Percentiles rank a stretch among this genome's conserved stretches.
These are phyloP conservation scores for Eremobia ochroleuca DNA, from an alignment of 2,888 invertebrate species.

Conservation along the genomic window DNA sequence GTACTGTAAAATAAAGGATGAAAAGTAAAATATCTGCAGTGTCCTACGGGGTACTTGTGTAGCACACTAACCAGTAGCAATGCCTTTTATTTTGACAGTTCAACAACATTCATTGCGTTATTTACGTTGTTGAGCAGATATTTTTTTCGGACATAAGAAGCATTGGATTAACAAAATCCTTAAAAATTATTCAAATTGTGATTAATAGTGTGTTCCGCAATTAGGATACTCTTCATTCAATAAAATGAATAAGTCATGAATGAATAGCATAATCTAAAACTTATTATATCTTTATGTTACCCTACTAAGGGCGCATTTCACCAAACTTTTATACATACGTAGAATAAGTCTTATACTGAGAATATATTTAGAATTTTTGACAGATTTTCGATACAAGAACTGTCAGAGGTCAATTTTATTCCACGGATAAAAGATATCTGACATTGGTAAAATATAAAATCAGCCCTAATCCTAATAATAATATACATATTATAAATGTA, in stretches of 20 bases:
- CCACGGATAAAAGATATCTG: no score
- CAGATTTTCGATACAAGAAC: no score
- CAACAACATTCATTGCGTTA: background rate
- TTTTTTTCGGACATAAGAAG: background rate
- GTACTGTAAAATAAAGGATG: background rate
- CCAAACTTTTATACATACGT: no score
- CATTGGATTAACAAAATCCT: background rate
- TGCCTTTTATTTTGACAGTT: background rate
- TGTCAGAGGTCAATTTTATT: no score
- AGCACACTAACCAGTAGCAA: background rate
- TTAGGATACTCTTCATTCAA: background rate
- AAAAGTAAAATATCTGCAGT: background rate
- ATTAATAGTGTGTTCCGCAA: background rate
- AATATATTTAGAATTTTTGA: no score
- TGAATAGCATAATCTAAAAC: background rate
- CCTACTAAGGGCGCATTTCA: no score
- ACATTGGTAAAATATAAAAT: no score
- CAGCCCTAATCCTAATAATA: background rate
- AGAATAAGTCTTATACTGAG: no score
- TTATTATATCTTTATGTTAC: background rate
- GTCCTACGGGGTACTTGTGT: background rate
- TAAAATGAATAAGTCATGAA: background rate
- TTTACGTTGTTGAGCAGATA: background rate
- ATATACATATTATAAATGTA: background rate
- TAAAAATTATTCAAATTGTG: background rate